Base-by-base conservation (phyloP, 1,140 invertebrate species). In the Pseudomyrmex cubaensis region DNA sequence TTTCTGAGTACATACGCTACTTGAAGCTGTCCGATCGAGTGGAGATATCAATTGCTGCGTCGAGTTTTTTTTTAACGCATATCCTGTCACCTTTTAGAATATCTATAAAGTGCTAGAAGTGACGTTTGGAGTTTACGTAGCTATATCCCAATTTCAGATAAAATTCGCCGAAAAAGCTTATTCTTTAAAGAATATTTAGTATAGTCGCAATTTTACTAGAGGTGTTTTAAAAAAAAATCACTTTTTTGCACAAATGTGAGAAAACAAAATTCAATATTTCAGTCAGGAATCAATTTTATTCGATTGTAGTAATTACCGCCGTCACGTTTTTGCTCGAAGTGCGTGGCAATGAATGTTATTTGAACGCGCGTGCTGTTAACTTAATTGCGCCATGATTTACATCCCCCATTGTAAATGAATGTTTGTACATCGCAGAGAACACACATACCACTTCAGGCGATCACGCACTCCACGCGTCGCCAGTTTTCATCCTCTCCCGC, bases 301-400 rank as follows among this genome's bases (percentile, higher is more conserved):
- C 12, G 48, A 59, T 72, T 70, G n/a, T 46, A 17, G 10, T 70
- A 80, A 70, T 80, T 59, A 50, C 17, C 8, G n/a, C 25, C 20
- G 54, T 67, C 69, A 54, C 69, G 67, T 70, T 56, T 35, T 50
- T 17, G 54, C 17, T 12, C 74, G 48, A 54, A 25, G 25, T 82
- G 48, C 48, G 59, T 22, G 17, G 20, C 12, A n/a, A 62, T 75
- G 78, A 63, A 62, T 64, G 72, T 75, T 73, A 82, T 82, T 72
- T 59, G 66, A 72, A 61, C n/a, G 54, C 56, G 76, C 22, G 44
- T 15, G 64, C 35, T 70, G 76, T 70, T 72, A 80, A 80, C 66
- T 80, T 72, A 80, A 80, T 80, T 59, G 56, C 54, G n/a, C 25
- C 62, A 46, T 59, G 66, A 80, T 80, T 80, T 72, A 72, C 76